Percentiles rank a stretch among this genome's conserved stretches.
These are phyloP conservation scores for Aphelenchoides besseyi DNA, from an alignment of 1,140 invertebrate genomes.

Conservation along the genomic window DNA sequence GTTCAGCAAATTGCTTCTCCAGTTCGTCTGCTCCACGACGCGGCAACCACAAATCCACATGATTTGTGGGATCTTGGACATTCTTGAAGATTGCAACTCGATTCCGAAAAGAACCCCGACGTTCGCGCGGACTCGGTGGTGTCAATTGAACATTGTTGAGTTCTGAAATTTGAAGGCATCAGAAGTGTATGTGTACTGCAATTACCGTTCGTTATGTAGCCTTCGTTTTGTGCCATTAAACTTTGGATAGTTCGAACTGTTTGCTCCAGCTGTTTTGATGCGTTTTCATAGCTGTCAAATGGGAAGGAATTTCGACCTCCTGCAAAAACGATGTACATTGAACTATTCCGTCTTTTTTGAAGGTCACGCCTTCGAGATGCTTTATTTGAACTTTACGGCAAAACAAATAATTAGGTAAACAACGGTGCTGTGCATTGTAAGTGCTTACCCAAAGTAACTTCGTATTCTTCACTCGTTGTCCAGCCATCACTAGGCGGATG, in stretches of 20 bases:
- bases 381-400: neutral
- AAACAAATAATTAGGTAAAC: neutral
- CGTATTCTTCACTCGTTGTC: neutral
- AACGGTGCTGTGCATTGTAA: neutral
- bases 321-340: constrained; percentile 7
- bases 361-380: neutral
- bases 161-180: neutral
- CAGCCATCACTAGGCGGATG: constrained; percentile 2
- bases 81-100: constrained; percentile 6
- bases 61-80: neutral
- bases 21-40: neutral
- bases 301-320: constrained; percentile 8
- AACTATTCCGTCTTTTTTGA: constrained; percentile 5
- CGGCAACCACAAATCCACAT: neutral
- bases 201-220: neutral
- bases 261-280: constrained; percentile 15
- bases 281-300: constrained; percentile 12
- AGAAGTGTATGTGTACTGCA: neutral
- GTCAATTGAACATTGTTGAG: neutral
- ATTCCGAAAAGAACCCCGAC: neutral
- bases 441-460: neutral
- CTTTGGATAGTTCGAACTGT: constrained; percentile 6
- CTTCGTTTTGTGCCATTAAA: neutral
- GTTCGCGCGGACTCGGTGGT: neutral
- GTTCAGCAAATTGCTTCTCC: constrained; percentile 15